These are phyloP conservation scores for Aphrophora alni DNA, from an alignment of 2,888 invertebrate genomes.

Conservation along the genomic window DNA sequence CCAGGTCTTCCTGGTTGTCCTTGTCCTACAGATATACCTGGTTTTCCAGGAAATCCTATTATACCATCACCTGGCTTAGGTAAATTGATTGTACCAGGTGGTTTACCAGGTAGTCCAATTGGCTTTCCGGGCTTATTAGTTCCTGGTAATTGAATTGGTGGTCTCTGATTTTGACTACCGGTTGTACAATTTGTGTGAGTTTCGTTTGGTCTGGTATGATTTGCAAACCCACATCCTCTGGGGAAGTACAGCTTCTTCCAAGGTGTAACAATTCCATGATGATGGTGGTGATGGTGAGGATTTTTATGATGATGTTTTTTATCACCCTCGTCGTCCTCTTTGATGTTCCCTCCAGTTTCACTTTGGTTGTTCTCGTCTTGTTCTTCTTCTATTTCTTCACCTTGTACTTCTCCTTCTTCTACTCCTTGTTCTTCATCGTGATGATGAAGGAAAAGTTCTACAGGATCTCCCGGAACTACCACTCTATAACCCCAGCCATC, in stretches of 20 bases:
- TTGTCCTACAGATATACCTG: constrained; percentile 62
- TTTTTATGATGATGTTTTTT: constrained; percentile 48
- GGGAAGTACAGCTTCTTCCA: constrained; percentile 77
- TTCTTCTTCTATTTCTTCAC: constrained; percentile 48
- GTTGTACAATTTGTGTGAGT: constrained; percentile 20
- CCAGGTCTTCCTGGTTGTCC: constrained; percentile 58
- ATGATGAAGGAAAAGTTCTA: constrained; percentile 68
- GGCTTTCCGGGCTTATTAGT: constrained; percentile 6
- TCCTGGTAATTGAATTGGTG: constrained; percentile 45
- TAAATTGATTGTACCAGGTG: constrained; percentile 53
- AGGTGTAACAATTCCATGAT: constrained; percentile 65
- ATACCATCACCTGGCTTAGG: constrained; percentile 52
- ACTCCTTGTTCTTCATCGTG: constrained; percentile 54
- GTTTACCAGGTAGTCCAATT: constrained; percentile 48
- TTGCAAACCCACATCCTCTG: constrained; percentile 68
- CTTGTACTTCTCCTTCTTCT: constrained; percentile 49
- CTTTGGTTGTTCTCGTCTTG: constrained; percentile 57
- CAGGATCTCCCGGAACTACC: constrained; percentile 70
- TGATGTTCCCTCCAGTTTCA: constrained; percentile 56
- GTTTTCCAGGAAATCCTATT: constrained; percentile 34
- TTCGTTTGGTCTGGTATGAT: constrained; percentile 27
- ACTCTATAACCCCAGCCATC: constrained; percentile 80
- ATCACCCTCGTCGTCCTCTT: neutral
- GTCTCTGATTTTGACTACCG: constrained; percentile 40
- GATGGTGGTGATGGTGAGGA: constrained; percentile 55